Evolutionary conservation across 2,888 invertebrate species (phyloP).

Genomic region (Chrysina gloriosa): DNA sequence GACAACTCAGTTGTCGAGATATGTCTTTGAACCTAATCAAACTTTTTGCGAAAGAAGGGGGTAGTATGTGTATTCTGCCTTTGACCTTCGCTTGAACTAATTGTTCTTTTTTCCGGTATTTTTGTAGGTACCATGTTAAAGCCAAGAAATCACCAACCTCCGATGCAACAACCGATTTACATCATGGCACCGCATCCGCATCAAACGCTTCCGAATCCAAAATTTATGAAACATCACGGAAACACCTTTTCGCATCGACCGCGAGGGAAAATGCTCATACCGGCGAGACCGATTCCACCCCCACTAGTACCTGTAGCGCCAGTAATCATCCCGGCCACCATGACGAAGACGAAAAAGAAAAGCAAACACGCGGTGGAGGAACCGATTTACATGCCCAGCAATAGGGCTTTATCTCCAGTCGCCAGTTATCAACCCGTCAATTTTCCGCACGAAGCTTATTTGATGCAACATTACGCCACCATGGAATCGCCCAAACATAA

Average conservation of each 20-base stretch:
- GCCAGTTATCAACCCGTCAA: conserved; percentile 70
- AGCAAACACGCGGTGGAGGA: conserved; percentile 70
- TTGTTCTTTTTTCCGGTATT: not conserved
- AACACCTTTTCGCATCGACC: conserved; percentile 69
- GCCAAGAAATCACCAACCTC: conserved; percentile 59
- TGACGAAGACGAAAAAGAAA: conserved; percentile 69
- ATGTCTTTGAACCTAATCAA: no score
- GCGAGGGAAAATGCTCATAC: conserved; percentile 68
- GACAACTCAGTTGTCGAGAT: no score
- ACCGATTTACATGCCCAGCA: conserved; percentile 71
- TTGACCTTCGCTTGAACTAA: not conserved
- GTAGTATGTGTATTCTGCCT: no score
- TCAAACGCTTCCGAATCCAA: conserved; percentile 64
- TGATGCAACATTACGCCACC: conserved; percentile 71
- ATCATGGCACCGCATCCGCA: conserved; percentile 61
- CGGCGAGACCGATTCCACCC: conserved; percentile 67
- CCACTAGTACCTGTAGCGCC: conserved; percentile 60
- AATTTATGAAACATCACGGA: conserved; percentile 65
- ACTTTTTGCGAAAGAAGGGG: no score
- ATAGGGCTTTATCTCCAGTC: conserved; percentile 69
- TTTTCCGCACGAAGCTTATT: conserved; percentile 70
- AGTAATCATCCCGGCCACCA: conserved; percentile 65
- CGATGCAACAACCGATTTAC: conserved; percentile 62
- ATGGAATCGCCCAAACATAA: conserved; percentile 60
- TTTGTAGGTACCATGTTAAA: conserved; percentile 66